A percentile compares a stretch with the other conserved stretches of the same genome.
Evolutionary conservation across 2,888 invertebrate species (phyloP).

Genomic region (Pterostichus niger): DNA sequence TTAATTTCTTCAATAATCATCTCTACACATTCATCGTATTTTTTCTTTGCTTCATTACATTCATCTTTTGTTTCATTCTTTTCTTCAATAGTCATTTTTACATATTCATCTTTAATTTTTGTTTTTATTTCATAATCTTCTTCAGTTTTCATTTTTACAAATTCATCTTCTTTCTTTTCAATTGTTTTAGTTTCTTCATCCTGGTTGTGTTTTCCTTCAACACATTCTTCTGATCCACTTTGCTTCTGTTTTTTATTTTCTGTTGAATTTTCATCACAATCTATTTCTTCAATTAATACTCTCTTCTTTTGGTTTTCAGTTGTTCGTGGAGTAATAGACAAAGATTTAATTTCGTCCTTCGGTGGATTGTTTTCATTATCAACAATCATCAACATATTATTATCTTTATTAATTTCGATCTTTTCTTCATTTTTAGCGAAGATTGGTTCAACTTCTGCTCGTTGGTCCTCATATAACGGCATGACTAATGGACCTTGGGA

Average conservation of each 20-base stretch:
- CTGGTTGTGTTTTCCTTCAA: slow-evolving; percentile 30
- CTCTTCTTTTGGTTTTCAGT: slow-evolving; percentile 56
- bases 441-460: slow-evolving; percentile 65
- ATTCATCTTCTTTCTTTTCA: slow-evolving; percentile 48
- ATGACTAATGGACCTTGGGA: slow-evolving; percentile 36
- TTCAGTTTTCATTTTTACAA: slow-evolving; percentile 45
- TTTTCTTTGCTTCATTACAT: slow-evolving; percentile 47
- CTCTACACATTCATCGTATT: background rate
- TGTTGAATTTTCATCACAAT: slow-evolving; percentile 63
- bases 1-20: slow-evolving; percentile 62
- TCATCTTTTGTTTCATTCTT: slow-evolving; percentile 58
- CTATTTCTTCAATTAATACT: slow-evolving; percentile 69
- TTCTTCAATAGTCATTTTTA: slow-evolving; percentile 32
- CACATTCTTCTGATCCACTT: slow-evolving; percentile 24
- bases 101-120: too few species aligned
- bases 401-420: slow-evolving; percentile 67
- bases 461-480: slow-evolving; percentile 34
- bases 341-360: slow-evolving; percentile 41
- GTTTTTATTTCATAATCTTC: background rate
- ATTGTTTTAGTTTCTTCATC: slow-evolving; percentile 54
- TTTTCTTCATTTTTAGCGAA: slow-evolving; percentile 62
- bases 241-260: slow-evolving; percentile 7
- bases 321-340: background rate
- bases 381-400: slow-evolving; percentile 66
- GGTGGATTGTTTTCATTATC: slow-evolving; percentile 68